phyloP scores from a whole-genome alignment of 1,140 invertebrate species.

The Pseudobourletiella spinata region DNA sequence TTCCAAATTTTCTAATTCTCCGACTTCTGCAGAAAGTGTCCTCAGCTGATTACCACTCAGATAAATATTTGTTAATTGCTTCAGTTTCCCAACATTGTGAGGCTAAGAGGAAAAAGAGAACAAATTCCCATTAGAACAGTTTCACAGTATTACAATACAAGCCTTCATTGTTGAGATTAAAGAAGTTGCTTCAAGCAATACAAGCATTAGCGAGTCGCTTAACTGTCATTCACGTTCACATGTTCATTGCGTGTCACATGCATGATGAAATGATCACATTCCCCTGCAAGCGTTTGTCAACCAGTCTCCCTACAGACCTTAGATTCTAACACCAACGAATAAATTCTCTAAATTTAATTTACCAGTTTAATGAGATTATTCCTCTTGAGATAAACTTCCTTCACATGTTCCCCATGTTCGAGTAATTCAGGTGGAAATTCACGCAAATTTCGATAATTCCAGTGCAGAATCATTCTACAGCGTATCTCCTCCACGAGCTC shows the following conservation, averaged over 20 bases:
- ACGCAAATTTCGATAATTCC: constrained; percentile 35
- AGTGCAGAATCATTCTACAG: constrained; percentile 33
- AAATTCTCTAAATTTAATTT: no score
- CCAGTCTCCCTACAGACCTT: no score
- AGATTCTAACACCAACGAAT: no score
- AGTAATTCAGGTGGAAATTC: constrained; percentile 33
- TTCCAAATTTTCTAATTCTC: constrained; percentile 20
- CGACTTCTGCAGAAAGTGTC: constrained; percentile 26
- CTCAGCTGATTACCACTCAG: constrained; percentile 27
- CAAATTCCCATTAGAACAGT: no score
- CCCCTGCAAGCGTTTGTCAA: no score
- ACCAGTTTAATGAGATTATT: constrained; percentile 32
- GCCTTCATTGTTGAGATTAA: no score
- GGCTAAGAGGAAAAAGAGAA: constrained; percentile 21
- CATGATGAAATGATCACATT: no score
- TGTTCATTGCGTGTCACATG: no score
- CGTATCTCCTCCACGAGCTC: constrained; percentile 35
- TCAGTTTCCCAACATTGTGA: constrained; percentile 26
- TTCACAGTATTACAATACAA: no score
- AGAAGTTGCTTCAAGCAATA: no score
- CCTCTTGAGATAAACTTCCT: constrained; percentile 36
- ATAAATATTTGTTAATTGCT: constrained; percentile 29
- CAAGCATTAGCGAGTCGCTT: no score
- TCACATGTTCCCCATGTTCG: constrained; percentile 29
- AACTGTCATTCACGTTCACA: no score